These are phyloP conservation scores for Papilio protenor DNA, from an alignment of 2,888 invertebrate species.

Conservation along the genomic window DNA sequence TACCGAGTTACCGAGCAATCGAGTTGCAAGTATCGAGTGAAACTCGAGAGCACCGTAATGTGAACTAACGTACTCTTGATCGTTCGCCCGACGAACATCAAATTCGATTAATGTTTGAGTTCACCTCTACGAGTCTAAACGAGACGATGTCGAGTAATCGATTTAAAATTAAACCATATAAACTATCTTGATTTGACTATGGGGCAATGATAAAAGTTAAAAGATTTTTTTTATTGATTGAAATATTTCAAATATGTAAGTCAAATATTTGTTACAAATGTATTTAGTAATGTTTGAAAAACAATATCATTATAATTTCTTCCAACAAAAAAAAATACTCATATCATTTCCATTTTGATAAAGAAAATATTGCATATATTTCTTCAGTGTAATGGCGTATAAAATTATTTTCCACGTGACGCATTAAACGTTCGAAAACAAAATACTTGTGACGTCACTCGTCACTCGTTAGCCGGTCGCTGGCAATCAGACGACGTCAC, in stretches of 20 bases:
- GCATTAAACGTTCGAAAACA: constrained; percentile 53
- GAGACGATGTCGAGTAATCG: constrained; percentile 49
- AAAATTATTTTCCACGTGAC: constrained; percentile 12
- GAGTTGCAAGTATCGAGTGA: constrained; percentile 69
- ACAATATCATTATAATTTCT: not conserved
- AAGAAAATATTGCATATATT: not conserved
- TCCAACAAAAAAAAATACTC: too few species aligned
- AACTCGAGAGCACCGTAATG: constrained; percentile 72
- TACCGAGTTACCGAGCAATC: constrained; percentile 63
- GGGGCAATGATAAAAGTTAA: not conserved
- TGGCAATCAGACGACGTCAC: constrained; percentile 54
- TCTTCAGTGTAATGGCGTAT: not conserved
- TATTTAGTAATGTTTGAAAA: not conserved
- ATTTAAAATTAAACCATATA: constrained; percentile 56
- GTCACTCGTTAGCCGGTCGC: constrained; percentile 53
- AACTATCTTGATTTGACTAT: not conserved
- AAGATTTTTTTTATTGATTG: not conserved
- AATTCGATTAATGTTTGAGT: constrained; percentile 80
- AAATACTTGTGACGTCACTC: constrained; percentile 58
- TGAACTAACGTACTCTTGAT: constrained; percentile 77
- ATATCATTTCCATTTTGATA: not conserved
- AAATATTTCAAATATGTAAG: not conserved
- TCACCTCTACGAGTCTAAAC: constrained; percentile 68
- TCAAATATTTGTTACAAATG: not conserved
- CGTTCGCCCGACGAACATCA: constrained; percentile 69